Evolutionary conservation across 2,113 vertebrate genomes (phyloP), one percentile per base, ranked within the genome.

Genomic region (Columba janthina): DNA sequence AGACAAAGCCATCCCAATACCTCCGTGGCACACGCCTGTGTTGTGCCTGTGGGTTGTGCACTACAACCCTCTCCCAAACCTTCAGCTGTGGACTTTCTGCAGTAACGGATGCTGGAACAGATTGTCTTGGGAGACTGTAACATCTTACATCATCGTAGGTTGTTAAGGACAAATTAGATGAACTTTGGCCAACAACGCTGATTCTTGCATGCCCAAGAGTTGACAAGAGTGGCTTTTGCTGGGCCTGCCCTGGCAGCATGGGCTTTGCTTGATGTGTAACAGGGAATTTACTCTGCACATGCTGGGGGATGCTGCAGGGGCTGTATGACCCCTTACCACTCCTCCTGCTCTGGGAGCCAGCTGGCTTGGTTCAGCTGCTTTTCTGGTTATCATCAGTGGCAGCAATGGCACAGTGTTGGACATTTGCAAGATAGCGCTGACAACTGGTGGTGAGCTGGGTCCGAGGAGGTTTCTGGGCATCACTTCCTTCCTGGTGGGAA

Each of bases 381-480:
- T 71, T 12, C 76, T 26, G 28, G 18, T 17, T 72, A 64, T 31
- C 2, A 2, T 0, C n/a, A 58, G 58, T 0, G 1, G 42, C 18
- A 6, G 19, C 10, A 42, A 58, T 0, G 0, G 76, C 3, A 5
- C 16, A 6, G 12, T 21, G 4, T 21, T 9, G 66, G 51, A 2
- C 1, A 0, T 40, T 12, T 46, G 58, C 31, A n/a, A n/a, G 48
- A 15, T 3, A 36, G 29, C 34, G 51, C n/a, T 7, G 29, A 19
- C 1, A 48, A 29, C 20, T 15, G 40, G 10, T 15, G 62, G 61
- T 21, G 5, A 70, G 36, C n/a, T 24, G 36, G 42, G 36, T 14
- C 65, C 17, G 2, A 64, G 58, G 22, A 36, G 34, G 32, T 36
- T 79, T 72, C 42, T 4, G 13, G 15, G 12, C 10, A 67, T 22